Evolutionary conservation across 2,113 vertebrate species (phyloP), one percentile per base, ranked within the genome.

Genomic region (Entomyzon cyanotis): DNA sequence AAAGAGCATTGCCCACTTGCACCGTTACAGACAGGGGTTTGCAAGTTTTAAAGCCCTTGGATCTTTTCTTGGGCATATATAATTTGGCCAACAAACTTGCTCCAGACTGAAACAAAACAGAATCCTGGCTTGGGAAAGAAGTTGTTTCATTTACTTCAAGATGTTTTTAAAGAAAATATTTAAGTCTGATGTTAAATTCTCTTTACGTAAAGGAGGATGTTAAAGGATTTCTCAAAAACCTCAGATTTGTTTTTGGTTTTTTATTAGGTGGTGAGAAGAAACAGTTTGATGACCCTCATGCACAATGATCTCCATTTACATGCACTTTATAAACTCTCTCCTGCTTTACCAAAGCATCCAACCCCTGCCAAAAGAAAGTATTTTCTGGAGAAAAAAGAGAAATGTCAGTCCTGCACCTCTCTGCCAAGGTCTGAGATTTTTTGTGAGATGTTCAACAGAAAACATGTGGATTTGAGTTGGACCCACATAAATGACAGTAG

Each of bases 121-220:
- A 81, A 80, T 85, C 87, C 86, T 86, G 53, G 70, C 62, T 56
- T 84, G 68, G 64, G 46, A 93, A 75, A 86, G 30, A 68, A 89
- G 89, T 71, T 65, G 76, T 60, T 93, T 84, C 24, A 53, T 85
- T 94, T 89, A 78, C 42, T 84, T 87, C 62, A 81, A 84, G 52
- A 71, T 91, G 49, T 86, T 95, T 94, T 90, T 71, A 93, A 93
- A 94, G 86, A 83, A 96, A 93, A 93, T 96, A 94, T 87, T 89
- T 94, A 95, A 94, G 80, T 87, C 93, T 93, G 80, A 91, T 89
- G 63, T 92, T 96, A 90, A 95, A 81, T 31, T 94, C 78, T 70
- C 71, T 67, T 92, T 74, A 83, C 53, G 47, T 78, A 62, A 90
- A 93, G 82, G 24, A 70, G 12, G 41, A 90, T 90, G 60, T 84